Base-by-base conservation (phyloP, 1,140 invertebrate genomes). In the Vollenhovia emeryi region DNA sequence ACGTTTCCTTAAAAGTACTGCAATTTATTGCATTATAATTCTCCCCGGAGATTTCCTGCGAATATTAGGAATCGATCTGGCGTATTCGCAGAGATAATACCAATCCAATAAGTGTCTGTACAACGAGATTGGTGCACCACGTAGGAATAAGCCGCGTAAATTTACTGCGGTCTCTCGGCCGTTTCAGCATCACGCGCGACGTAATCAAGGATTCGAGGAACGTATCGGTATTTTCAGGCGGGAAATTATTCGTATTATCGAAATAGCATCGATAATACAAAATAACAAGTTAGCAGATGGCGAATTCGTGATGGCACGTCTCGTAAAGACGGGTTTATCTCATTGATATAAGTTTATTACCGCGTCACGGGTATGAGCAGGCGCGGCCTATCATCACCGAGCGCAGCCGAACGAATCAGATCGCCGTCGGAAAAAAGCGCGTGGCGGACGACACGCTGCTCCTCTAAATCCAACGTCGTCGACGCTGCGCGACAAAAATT, bases 281-380 rank as follows among this genome's bases (percentile, higher is more conserved):
- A 33, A 55, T 73, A 71, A 71, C 78, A 24, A 45, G 36, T 45
- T 59, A 9, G 24, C 24, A 33, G 57, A 50, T 24, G n/a, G 50
- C 24, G 48, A 71, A 55, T 57, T 69, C 50, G 21, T 13, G 18
- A 24, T 80, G 48, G 43, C 48, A 33, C 36, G n/a, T n/a, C 50
- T 71, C 33, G 50, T 71, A 82, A 73, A 71, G 13, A 4, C 36
- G n/a, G 36, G 21, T 82, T 73, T 82, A 73, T 59, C 40, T 57
- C 50, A 24, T 40, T 57, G 78, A 82, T 82, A 57, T 21, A 43
- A 55, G 66, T 82, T 82, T 82, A 82, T 82, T 82, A 45, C 15
- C 50, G 36, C 36, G 15, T 80, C 27, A 43, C 40, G 55, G n/a
- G 18, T 30, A 43, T n/a, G 27, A 24, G 15, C 27, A 48, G 30